Evolutionary conservation across 1,140 invertebrate genomes (phyloP).

Genomic region (Rhopalosiphum maidis): DNA sequence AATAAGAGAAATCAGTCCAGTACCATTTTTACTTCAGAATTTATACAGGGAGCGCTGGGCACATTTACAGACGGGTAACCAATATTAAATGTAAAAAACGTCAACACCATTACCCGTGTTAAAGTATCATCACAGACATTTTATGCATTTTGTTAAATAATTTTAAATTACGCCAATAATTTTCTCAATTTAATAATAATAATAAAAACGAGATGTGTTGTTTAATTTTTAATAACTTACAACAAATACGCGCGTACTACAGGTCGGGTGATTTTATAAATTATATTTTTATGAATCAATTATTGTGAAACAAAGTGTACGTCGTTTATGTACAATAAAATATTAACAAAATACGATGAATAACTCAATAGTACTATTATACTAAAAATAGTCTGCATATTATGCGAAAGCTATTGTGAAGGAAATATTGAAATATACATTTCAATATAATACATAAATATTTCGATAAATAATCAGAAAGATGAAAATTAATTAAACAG

Average conservation of each 20-base stretch:
- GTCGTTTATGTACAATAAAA: neutral
- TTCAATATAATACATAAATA: neutral
- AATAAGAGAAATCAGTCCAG: neutral
- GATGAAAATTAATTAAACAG: neutral
- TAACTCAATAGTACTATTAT: neutral
- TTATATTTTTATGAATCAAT: neutral
- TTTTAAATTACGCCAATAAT: neutral
- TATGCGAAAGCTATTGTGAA: neutral
- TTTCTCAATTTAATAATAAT: neutral
- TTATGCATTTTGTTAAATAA: neutral
- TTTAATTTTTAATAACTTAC: neutral
- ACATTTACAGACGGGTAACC: neutral
- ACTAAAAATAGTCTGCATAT: neutral
- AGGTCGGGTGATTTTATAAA: neutral
- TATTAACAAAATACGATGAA: neutral
- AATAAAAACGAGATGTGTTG: neutral
- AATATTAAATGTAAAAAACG: neutral
- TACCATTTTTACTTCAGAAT: neutral
- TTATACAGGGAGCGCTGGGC: neutral
- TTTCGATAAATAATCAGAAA: neutral
- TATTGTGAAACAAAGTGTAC: neutral
- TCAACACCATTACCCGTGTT: neutral
- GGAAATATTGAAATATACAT: neutral
- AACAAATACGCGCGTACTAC: neutral
- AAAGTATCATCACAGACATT: neutral